These are phyloP conservation scores for Ypsolopha sequella DNA, from an alignment of 2,888 invertebrate genomes.

Conservation along the genomic window DNA sequence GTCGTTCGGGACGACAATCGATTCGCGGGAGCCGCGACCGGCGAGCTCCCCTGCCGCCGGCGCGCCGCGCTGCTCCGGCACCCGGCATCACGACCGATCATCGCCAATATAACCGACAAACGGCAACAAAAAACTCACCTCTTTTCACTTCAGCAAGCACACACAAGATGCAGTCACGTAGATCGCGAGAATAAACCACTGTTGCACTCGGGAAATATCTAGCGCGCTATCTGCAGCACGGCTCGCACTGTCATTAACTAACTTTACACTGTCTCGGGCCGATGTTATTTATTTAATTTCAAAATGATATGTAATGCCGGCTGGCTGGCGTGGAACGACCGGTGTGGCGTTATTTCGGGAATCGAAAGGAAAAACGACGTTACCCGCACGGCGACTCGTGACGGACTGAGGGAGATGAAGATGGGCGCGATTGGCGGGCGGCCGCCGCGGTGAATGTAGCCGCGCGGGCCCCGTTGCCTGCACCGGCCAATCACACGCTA, in stretches of 20 bases:
- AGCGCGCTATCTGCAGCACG: constrained; percentile 20
- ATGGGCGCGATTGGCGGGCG: constrained; percentile 40
- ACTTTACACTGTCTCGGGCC: constrained; percentile 40
- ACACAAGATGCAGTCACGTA: constrained; percentile 53
- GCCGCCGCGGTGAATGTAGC: constrained; percentile 48
- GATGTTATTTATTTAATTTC: constrained; percentile 21
- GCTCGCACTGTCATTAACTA: constrained; percentile 47
- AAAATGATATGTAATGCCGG: constrained; percentile 28
- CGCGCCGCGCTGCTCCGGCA: constrained; percentile 27
- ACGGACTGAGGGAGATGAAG: constrained; percentile 57
- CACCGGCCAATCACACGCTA: constrained; percentile 28
- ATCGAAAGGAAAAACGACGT: constrained; percentile 15
- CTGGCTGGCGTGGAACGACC: constrained; percentile 23
- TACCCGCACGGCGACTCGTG: constrained; percentile 54
- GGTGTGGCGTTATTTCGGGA: constrained; percentile 26
- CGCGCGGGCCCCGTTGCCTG: constrained; percentile 30
- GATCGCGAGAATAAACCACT: constrained; percentile 57
- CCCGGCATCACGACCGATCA: constrained; percentile 6
- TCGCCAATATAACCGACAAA: constrained; percentile 13
- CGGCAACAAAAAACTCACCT: constrained; percentile 51
- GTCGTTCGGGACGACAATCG: constrained; percentile 43
- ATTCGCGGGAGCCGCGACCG: constrained; percentile 39
- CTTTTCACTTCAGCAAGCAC: constrained; percentile 54
- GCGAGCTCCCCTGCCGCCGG: constrained; percentile 30
- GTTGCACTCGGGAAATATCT: constrained; percentile 40